Conservation (phyloP, 2,113 vertebrate genomes). For the Dendrocopos noguchii region DNA sequence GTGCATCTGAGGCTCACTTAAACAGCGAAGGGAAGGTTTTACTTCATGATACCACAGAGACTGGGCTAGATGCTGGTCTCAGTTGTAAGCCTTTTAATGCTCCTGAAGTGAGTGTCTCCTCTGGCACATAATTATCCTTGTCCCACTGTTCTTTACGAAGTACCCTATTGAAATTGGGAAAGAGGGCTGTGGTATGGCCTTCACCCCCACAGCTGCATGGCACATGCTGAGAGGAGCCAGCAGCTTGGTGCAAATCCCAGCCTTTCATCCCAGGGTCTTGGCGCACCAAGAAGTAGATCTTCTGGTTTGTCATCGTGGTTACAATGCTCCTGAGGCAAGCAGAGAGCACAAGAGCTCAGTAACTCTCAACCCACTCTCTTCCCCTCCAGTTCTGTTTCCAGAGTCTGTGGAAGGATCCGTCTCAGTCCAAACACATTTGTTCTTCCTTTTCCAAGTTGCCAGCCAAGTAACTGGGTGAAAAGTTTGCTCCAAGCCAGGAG, state of each 20-base stretch:
- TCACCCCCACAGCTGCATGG: background rate
- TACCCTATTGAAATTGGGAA: background rate
- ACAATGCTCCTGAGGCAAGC: background rate
- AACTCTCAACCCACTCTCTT: background rate
- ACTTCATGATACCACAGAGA: background rate
- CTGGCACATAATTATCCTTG: background rate
- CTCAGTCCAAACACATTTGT: background rate
- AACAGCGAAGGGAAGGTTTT: background rate
- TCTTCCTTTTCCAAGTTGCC: background rate
- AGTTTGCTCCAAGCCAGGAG: background rate
- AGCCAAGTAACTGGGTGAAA: background rate
- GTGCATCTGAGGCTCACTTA: background rate
- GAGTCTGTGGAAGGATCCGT: background rate
- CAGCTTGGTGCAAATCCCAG: background rate
- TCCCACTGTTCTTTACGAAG: background rate
- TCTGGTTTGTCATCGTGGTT: background rate
- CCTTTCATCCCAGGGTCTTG: background rate
- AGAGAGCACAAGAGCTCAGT: background rate
- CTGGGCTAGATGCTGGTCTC: background rate
- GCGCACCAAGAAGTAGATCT: background rate
- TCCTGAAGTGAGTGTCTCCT: background rate
- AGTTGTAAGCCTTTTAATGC: background rate
- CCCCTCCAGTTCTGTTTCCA: background rate
- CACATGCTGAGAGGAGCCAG: background rate
- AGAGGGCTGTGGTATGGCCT: background rate